These are phyloP conservation scores for Anabas testudineus DNA, from an alignment of 2,797 vertebrate genomes.

Conservation along the genomic window DNA sequence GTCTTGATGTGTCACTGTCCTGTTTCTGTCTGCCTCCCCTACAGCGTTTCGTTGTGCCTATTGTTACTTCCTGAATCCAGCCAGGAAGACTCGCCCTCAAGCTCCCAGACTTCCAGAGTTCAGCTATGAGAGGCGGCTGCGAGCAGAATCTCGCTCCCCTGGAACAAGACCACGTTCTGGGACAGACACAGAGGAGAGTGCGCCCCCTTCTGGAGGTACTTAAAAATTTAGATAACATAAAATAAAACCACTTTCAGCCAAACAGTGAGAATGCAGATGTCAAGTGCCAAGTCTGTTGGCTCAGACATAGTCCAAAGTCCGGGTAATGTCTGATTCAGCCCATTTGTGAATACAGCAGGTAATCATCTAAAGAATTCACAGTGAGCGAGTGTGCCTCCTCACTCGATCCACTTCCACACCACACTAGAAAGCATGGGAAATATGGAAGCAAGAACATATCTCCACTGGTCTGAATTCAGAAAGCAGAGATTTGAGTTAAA, in stretches of 20 bases:
- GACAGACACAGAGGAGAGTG: conserved; percentile 80
- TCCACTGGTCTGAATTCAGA: background rate
- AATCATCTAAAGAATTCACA: no score
- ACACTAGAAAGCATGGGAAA: no score
- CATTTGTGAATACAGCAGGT: no score
- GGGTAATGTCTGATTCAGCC: no score
- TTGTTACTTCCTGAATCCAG: conserved; percentile 97
- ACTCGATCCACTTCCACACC: no score
- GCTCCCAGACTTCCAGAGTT: conserved; percentile 94
- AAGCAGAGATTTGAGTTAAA: background rate
- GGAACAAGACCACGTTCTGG: conserved; percentile 68
- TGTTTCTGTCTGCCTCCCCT: background rate
- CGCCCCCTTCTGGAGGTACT: conserved; percentile 80
- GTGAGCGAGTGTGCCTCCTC: no score
- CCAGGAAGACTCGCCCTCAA: conserved; percentile 94
- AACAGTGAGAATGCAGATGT: no score
- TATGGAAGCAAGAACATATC: background rate
- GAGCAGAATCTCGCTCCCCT: conserved; percentile 74
- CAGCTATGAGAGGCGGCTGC: conserved; percentile 88
- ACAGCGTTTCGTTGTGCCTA: conserved; percentile 96
- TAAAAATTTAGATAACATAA: background rate
- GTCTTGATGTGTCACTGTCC: background rate
- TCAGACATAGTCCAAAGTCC: no score
- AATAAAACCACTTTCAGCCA: no score
- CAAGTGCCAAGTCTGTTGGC: no score